Evolutionary conservation across 2,888 invertebrate genomes (phyloP).

Genomic region (Eumerus sabulonum): DNA sequence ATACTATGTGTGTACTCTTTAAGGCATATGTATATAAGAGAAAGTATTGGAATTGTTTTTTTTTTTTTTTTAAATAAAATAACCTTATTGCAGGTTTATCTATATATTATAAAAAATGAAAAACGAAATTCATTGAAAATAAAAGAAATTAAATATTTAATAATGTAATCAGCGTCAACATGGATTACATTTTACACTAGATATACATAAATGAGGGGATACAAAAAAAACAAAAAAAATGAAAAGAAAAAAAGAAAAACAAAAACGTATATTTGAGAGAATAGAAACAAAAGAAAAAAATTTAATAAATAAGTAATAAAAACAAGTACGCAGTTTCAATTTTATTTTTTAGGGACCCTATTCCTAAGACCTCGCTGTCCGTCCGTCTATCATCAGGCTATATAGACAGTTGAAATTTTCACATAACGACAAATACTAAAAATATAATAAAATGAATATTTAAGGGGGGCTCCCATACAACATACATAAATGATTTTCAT

Average conservation of each 20-base stretch:
- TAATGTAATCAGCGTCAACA: conserved; percentile 62
- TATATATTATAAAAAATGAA: conserved; percentile 55
- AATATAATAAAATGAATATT: too few relatives aligned
- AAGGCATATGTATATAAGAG: conserved; percentile 61
- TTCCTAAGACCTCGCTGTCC: too few relatives aligned
- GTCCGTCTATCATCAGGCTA: too few relatives aligned
- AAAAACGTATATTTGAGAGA: conserved; percentile 30
- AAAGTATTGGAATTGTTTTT: conserved; percentile 71
- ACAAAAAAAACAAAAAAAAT: conserved; percentile 20
- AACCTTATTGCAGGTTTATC: conserved; percentile 74
- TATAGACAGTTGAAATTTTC: too few relatives aligned
- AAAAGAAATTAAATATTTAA: conserved; percentile 45
- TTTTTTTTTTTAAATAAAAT: conserved; percentile 70
- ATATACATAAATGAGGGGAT: conserved; percentile 56
- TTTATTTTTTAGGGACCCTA: too few relatives aligned
- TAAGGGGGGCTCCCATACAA: too few relatives aligned
- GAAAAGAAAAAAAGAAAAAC: conserved; percentile 24
- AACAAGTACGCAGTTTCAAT: neutral
- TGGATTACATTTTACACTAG: conserved; percentile 63
- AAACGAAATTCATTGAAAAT: conserved; percentile 37
- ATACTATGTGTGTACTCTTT: conserved; percentile 38
- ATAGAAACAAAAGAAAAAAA: conserved; percentile 64
- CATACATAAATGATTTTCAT: too few relatives aligned
- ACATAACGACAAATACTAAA: too few relatives aligned
- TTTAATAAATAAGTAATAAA: conserved; percentile 56